phyloP scores from a whole-genome alignment of 2,888 invertebrate species.

The Eupithecia abbreviata region DNA sequence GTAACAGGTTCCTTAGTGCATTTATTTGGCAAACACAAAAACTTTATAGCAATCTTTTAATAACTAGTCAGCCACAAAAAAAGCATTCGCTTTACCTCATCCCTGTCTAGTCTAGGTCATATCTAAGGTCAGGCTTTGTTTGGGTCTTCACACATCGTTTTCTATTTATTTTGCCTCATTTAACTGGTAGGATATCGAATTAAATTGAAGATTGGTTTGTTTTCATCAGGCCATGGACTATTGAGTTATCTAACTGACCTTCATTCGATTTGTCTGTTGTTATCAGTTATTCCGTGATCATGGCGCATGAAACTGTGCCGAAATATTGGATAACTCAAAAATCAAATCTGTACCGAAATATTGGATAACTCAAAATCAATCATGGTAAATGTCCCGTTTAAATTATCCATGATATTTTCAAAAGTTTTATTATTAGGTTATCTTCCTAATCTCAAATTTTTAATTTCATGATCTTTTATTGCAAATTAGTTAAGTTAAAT shows the following conservation, averaged over 20 bases:
- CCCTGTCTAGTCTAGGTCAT: conserved; percentile 58
- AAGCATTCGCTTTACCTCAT: conserved; percentile 45
- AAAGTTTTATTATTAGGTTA: too few relatives aligned
- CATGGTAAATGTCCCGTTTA: too few relatives aligned
- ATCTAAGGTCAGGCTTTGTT: conserved; percentile 54
- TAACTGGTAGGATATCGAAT: neutral
- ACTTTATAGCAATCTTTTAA: neutral
- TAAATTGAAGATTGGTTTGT: neutral
- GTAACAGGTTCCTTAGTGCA: neutral
- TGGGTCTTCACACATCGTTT: conserved; percentile 6
- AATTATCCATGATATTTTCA: too few relatives aligned
- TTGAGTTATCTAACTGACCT: neutral
- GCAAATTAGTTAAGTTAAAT: too few relatives aligned
- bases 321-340: too few relatives aligned
- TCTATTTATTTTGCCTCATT: neutral
- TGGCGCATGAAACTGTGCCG: too few relatives aligned
- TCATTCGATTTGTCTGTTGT: too few relatives aligned
- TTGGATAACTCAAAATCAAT: too few relatives aligned
- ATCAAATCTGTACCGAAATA: too few relatives aligned
- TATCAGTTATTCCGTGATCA: too few relatives aligned
- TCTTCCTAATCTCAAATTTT: too few relatives aligned
- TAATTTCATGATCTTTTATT: too few relatives aligned
- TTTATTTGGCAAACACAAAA: neutral
- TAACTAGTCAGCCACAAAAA: conserved; percentile 35
- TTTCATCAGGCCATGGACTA: neutral